A percentile compares a stretch with the other conserved stretches of the same genome.
phyloP scores from a whole-genome alignment of 2,797 vertebrate genomes.

The Sciurus carolinensis region DNA sequence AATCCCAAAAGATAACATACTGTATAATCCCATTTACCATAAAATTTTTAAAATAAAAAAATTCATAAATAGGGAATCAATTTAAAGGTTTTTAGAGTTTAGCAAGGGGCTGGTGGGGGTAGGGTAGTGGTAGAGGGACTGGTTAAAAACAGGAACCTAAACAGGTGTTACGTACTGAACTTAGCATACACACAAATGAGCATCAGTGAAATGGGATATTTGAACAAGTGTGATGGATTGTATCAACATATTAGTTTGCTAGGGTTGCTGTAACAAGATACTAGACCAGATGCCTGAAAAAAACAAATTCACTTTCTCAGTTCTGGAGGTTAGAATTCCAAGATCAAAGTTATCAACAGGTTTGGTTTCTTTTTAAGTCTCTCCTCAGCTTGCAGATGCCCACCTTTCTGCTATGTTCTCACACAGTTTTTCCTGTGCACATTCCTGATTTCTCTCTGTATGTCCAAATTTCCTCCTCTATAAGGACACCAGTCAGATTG shows the following conservation, averaged over 20 bases:
- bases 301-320: background rate
- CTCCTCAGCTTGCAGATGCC: background rate
- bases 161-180: background rate
- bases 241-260: background rate
- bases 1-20: background rate
- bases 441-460: background rate
- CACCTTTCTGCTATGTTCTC: background rate
- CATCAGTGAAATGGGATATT: background rate
- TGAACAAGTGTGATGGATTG: background rate
- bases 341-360: background rate
- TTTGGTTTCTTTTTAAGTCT: background rate
- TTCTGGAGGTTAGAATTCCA: background rate
- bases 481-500: background rate
- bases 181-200: background rate
- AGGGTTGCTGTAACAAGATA: background rate
- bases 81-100: background rate
- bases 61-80: background rate
- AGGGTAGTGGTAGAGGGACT: background rate
- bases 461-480: background rate
- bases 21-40: background rate
- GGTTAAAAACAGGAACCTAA: background rate
- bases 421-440: background rate
- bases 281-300: background rate
- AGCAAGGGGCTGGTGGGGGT: background rate
- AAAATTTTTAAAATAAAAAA: background rate